Evolutionary conservation across 2,113 vertebrate species (phyloP).

Genomic region (Mormyrus lacerda): DNA sequence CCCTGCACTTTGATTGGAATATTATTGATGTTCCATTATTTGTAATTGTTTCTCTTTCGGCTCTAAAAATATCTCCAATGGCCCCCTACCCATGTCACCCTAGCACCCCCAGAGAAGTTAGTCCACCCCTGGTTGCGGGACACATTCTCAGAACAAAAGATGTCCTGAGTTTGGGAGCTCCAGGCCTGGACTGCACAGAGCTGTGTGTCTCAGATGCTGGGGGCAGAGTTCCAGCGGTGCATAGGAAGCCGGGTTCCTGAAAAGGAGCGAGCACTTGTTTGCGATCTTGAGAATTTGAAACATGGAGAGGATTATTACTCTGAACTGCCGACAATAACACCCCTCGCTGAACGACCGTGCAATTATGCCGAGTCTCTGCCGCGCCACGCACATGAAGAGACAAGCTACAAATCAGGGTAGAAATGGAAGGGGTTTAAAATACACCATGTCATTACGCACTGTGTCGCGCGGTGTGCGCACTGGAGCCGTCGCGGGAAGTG

Average conservation of each 20-base stretch:
- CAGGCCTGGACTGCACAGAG: not conserved
- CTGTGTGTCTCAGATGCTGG: not conserved
- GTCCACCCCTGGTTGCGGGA: not conserved
- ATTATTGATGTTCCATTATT: not conserved
- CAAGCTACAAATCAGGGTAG: not conserved
- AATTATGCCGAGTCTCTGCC: not conserved
- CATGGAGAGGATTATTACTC: slow-evolving; percentile 4
- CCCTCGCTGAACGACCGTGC: not conserved
- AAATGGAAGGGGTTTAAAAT: slow-evolving; percentile 18
- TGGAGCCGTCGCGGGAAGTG: not conserved
- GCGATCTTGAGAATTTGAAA: not conserved
- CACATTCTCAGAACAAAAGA: not conserved
- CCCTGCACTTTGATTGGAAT: not conserved
- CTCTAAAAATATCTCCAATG: not conserved
- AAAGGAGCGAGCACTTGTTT: not conserved
- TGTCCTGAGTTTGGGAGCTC: not conserved
- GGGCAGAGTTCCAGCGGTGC: not conserved
- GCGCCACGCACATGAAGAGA: not conserved
- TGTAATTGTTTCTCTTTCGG: not conserved
- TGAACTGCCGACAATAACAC: slow-evolving; percentile 6
- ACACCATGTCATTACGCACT: slow-evolving; percentile 19
- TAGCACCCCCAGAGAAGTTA: not conserved
- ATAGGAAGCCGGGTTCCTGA: not conserved
- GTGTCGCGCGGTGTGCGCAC: not conserved
- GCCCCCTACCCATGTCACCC: not conserved